Percentiles rank a stretch among this genome's conserved stretches.
These are phyloP conservation scores for Mythimna lalbum DNA, from an alignment of 2,888 invertebrate genomes.

Conservation along the genomic window DNA sequence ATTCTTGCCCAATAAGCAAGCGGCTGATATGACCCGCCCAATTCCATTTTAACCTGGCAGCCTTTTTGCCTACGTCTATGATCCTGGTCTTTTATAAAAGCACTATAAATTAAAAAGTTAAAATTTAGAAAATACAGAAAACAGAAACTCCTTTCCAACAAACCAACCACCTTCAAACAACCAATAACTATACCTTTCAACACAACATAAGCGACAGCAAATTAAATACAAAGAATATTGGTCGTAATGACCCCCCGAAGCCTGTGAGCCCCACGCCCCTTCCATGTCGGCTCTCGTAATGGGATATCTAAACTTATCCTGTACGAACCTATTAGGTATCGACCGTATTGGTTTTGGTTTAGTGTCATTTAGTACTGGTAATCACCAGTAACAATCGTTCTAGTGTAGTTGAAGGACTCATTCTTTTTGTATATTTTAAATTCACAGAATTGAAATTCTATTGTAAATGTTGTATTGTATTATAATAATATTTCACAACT, in stretches of 20 bases:
- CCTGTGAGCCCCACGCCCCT: conserved; percentile 71
- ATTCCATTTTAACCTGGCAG: no score
- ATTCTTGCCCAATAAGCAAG: no score
- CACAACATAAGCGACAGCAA: conserved; percentile 37
- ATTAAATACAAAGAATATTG: conserved; percentile 67
- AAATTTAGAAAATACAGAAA: neutral
- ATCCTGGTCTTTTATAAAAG: no score
- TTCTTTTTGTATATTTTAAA: neutral
- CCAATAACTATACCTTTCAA: conserved; percentile 45
- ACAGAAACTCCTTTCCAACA: neutral
- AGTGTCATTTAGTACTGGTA: conserved; percentile 10
- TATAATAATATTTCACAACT: no score
- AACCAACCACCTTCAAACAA: conserved; percentile 12
- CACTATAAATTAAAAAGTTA: no score
- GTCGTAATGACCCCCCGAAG: conserved; percentile 65
- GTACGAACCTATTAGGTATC: conserved; percentile 48
- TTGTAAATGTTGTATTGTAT: no score
- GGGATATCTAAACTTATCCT: conserved; percentile 66
- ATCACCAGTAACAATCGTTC: neutral
- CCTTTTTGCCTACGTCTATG: no score
- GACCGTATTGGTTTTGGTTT: conserved; percentile 41
- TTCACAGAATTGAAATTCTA: no score
- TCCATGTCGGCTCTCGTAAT: conserved; percentile 76
- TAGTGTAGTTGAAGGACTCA: neutral
- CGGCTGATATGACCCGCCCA: no score